These are phyloP conservation scores for Naja naja DNA, from an alignment of 2,113 vertebrate species.

Conservation along the genomic window DNA sequence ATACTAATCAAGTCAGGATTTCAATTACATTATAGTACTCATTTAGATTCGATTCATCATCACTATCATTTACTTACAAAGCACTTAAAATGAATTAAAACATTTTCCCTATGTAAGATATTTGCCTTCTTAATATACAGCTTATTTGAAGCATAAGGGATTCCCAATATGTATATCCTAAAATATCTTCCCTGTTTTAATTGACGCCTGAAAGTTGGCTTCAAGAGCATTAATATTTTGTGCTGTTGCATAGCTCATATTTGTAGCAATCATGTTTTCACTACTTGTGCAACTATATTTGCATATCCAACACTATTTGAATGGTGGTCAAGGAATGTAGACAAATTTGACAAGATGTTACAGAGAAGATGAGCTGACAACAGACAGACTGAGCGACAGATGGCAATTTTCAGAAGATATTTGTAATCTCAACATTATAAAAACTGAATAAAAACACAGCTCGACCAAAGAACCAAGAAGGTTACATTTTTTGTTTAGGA, in stretches of 20 bases:
- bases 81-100: not conserved
- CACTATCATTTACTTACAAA: not conserved
- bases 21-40: not conserved
- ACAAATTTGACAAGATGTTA: conserved; percentile 16
- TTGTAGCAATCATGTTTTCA: conserved; percentile 17
- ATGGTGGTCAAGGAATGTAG: conserved; percentile 31
- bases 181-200: not conserved
- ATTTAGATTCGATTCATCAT: not conserved
- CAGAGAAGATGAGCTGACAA: conserved; percentile 31
- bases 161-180: not conserved
- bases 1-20: not conserved
- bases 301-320: conserved; percentile 25
- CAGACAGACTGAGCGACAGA: conserved; percentile 40
- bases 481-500: not conserved
- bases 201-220: not conserved
- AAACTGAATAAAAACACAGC: conserved; percentile 4
- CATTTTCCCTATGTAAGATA: not conserved
- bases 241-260: not conserved
- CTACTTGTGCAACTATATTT: conserved; percentile 20
- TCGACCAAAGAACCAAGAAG: not conserved
- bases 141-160: not conserved
- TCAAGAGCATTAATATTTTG: conserved; percentile 6
- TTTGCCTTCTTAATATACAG: not conserved
- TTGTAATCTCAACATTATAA: not conserved
- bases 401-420: conserved; percentile 45